phyloP scores from a whole-genome alignment of 2,797 vertebrate genomes.

The Kryptopterus vitreolus region DNA sequence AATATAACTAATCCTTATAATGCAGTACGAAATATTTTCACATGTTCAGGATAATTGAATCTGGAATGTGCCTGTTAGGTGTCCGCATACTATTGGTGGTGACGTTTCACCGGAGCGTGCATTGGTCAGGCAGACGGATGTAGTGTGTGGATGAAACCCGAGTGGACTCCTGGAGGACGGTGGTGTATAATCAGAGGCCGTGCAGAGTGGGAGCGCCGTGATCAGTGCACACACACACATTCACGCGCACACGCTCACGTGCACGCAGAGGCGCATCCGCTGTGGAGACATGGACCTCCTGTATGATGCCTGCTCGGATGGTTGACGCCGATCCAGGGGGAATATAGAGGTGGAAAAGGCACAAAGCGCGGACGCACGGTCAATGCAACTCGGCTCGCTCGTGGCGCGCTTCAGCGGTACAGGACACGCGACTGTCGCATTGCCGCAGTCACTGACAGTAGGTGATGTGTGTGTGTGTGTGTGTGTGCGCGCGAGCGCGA shows the following conservation, averaged over 20 bases:
- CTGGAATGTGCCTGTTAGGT: background rate
- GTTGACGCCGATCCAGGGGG: background rate
- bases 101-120: background rate
- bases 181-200: constrained; percentile 1
- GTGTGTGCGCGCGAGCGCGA: background rate
- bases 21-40: background rate
- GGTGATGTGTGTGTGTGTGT: constrained; percentile 10
- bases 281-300: constrained; percentile 18
- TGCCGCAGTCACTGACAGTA: constrained; percentile 50
- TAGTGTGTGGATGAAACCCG: background rate
- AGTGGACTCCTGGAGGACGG: constrained; percentile 3
- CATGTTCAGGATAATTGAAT: background rate
- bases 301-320: background rate
- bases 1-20: too few relatives aligned
- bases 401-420: constrained; percentile 27
- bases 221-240: background rate
- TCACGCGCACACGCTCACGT: too few relatives aligned
- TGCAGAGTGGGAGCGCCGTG: constrained; percentile 5
- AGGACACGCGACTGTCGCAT: constrained; percentile 48
- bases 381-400: constrained; percentile 2
- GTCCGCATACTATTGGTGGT: background rate
- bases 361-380: too few relatives aligned
- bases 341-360: background rate
- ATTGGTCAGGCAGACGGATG: background rate
- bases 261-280: background rate